Evolutionary conservation across 1,140 invertebrate species (phyloP).

Genomic region (Marisa cornuarietis): DNA sequence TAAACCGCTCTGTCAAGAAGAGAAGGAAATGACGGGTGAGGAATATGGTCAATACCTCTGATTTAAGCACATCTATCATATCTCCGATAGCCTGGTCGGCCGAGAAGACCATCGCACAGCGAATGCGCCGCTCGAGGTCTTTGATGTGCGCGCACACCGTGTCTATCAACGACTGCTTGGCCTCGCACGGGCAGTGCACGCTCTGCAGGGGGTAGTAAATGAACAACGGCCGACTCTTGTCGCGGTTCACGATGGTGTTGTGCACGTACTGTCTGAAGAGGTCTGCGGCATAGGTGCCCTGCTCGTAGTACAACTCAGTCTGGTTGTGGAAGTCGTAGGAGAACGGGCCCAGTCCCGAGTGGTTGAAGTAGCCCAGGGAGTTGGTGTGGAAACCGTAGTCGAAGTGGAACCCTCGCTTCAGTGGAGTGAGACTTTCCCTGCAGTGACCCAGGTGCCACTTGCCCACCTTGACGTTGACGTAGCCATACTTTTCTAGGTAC

Average conservation of each 20-base stretch:
- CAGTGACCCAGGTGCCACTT: conserved; percentile 75
- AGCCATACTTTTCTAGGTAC: conserved; percentile 80
- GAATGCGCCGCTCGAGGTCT: no score
- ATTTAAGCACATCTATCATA: no score
- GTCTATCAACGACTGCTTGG: no score
- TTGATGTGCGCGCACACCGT: no score
- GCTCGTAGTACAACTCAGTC: not conserved
- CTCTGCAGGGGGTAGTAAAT: conserved; percentile 2
- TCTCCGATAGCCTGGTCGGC: no score
- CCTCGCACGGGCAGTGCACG: not conserved
- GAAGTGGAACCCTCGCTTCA: conserved; percentile 60
- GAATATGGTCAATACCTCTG: no score
- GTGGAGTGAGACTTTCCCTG: conserved; percentile 65
- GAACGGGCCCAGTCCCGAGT: not conserved
- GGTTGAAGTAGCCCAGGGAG: not conserved
- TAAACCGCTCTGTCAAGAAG: no score
- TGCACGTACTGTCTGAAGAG: no score
- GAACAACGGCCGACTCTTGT: not conserved
- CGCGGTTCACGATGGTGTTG: no score
- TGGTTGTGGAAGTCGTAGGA: conserved; percentile 5
- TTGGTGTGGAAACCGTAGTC: conserved; percentile 30
- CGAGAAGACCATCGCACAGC: no score
- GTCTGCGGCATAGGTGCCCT: no score
- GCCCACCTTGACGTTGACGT: conserved; percentile 83
- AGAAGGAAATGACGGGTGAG: no score